Percentiles rank a stretch among this genome's conserved stretches.
Evolutionary conservation across 2,113 vertebrate genomes (phyloP).

Genomic region (Nettapus auritus): DNA sequence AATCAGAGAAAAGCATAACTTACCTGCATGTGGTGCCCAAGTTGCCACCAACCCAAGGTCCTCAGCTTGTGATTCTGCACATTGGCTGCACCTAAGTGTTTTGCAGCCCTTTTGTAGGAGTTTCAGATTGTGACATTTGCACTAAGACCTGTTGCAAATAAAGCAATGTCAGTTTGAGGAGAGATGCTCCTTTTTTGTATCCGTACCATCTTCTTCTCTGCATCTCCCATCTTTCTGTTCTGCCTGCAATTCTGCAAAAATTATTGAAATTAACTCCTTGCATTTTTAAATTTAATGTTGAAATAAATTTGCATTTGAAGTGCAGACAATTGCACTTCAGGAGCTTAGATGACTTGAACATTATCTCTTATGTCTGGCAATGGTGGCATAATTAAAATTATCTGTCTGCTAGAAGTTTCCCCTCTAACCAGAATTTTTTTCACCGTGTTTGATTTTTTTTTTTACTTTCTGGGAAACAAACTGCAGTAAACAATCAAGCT

Average conservation of each 20-base stretch:
- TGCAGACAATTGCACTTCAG: neutral
- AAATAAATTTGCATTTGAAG: neutral
- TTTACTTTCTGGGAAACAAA: neutral
- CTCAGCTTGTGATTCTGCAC: rapidly evolving
- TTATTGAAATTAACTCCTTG: neutral
- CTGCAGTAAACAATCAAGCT: rapidly evolving
- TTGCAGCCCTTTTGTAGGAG: neutral
- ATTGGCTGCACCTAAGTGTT: rapidly evolving
- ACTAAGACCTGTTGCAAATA: neutral
- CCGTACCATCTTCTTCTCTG: neutral
- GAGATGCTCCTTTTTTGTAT: neutral
- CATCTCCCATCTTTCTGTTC: neutral
- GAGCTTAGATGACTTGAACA: neutral
- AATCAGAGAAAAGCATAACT: neutral
- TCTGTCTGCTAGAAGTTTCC: neutral
- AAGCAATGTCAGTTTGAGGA: neutral
- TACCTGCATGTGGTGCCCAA: neutral
- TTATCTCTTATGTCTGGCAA: neutral
- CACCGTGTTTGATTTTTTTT: neutral
- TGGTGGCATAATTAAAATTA: neutral
- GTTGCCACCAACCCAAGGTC: neutral
- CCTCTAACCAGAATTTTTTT: neutral
- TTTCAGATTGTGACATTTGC: neutral
- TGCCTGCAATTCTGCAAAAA: neutral
- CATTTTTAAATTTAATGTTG: neutral